phyloP scores from a whole-genome alignment of 2,113 vertebrate genomes.

The Carassius carassius region DNA sequence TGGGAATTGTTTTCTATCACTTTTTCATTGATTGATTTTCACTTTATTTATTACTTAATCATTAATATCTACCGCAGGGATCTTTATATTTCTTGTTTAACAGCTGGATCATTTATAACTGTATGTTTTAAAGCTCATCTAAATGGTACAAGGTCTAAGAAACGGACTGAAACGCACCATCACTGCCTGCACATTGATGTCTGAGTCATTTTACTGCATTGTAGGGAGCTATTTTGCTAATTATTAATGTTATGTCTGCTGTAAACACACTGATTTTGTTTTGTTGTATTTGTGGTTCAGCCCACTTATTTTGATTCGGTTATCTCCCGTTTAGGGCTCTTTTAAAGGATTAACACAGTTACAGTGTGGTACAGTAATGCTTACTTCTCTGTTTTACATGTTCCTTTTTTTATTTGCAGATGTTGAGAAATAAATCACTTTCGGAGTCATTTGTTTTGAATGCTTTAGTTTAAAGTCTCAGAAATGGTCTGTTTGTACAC shows the following conservation, averaged over 20 bases:
- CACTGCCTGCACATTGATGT: not conserved
- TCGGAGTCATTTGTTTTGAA: not conserved
- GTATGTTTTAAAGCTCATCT: not conserved
- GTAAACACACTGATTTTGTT: constrained; percentile 40
- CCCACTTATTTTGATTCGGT: constrained; percentile 32
- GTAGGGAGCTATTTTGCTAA: not conserved
- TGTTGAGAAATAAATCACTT: constrained; percentile 67
- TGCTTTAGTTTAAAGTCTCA: not conserved
- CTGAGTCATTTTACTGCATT: not conserved
- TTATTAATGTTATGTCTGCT: not conserved
- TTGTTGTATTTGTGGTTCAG: constrained; percentile 22
- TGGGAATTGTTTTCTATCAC: not conserved
- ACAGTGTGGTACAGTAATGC: constrained; percentile 45
- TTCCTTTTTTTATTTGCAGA: constrained; percentile 61
- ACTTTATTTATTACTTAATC: not conserved
- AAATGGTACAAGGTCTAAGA: not conserved
- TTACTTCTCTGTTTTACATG: constrained; percentile 47
- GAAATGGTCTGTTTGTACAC: no score
- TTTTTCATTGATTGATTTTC: not conserved
- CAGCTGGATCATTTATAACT: not conserved
- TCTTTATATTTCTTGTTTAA: not conserved
- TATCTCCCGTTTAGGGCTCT: constrained; percentile 31
- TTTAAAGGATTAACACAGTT: not conserved
- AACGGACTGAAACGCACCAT: not conserved
- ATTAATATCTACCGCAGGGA: not conserved